Evolutionary conservation across 2,888 invertebrate species (phyloP), one percentile per base, ranked within the genome.

Genomic region (Leistus spinibarbis): DNA sequence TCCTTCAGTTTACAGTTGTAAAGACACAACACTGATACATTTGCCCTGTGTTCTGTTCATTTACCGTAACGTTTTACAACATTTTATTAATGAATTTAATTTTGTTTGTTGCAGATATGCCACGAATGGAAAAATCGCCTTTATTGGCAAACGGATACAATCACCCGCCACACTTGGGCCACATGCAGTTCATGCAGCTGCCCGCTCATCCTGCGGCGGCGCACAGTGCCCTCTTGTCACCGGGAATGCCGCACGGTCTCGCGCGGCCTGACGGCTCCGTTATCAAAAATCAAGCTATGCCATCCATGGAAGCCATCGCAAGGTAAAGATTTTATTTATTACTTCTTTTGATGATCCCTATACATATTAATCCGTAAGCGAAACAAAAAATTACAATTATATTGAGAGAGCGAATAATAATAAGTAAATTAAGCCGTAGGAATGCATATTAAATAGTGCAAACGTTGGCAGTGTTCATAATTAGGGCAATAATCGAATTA

Each of bases 131-230:
- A 86, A 96, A 97, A 86, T 95, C 96, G 19, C 96, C 96, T 27
- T 89, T 96, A 56, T 88, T 97, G 80, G 95, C 96, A 77, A 97
- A 97, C 84, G 97, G 97, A 78, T 97, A 96, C 90, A 96, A 96
- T 87, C 96, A 96, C 80, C 96, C 96, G 76, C 96, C 96, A 76
- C 94, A 95, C 77, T 93, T 95, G 86, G 90, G 95, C 80, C 96
- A 96, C 83, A 95, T 97, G 95, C 96, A 95, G 83, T 95, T 96
- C 88, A 95, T 96, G 95, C 95, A 95, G 85, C 91, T 95, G 85
- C 91, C 91, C 79, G 95, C 94, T 85, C 91, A 91, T 69, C 91
- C 91, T 71, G 88, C 89, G 76, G 90, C 90, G 64, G 88, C 88
- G 79, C 90, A 90, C 84, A 90, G 91, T 77, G 95, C 96, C 76